Conservation (phyloP, 1,140 invertebrate genomes). For the Caerostris darwini region DNA sequence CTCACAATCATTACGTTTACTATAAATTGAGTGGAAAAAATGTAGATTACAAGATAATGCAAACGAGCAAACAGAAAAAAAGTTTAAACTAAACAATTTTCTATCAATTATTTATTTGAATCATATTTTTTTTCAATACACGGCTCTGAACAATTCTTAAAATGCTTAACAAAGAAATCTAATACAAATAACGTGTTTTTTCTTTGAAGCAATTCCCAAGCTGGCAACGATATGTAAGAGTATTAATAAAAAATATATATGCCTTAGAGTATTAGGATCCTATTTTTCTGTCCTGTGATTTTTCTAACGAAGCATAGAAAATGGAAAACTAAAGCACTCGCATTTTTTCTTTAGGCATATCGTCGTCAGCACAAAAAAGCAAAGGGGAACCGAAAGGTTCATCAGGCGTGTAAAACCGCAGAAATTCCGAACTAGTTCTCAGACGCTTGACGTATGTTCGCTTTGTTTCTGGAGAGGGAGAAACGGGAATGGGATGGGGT, state of each 20-base stretch:
- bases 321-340: background rate
- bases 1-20: too few species aligned
- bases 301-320: background rate
- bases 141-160: background rate
- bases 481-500: background rate
- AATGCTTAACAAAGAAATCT: background rate
- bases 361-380: slow-evolving; percentile 46
- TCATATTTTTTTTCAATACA: too few species aligned
- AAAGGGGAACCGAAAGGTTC: background rate
- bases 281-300: background rate
- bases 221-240: background rate
- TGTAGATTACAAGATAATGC: too few species aligned
- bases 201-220: background rate
- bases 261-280: background rate
- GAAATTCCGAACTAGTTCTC: slow-evolving; percentile 58
- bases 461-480: slow-evolving; percentile 15
- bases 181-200: background rate
- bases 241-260: background rate
- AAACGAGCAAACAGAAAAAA: too few species aligned
- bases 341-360: background rate
- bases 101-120: too few species aligned
- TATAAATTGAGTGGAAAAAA: too few species aligned
- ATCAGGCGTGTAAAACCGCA: slow-evolving; percentile 62
- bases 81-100: too few species aligned
- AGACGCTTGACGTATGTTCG: slow-evolving; percentile 62